Evolutionary conservation across 2,113 vertebrate species (phyloP), one percentile per base, ranked within the genome.

Genomic region (Gobio gobio): DNA sequence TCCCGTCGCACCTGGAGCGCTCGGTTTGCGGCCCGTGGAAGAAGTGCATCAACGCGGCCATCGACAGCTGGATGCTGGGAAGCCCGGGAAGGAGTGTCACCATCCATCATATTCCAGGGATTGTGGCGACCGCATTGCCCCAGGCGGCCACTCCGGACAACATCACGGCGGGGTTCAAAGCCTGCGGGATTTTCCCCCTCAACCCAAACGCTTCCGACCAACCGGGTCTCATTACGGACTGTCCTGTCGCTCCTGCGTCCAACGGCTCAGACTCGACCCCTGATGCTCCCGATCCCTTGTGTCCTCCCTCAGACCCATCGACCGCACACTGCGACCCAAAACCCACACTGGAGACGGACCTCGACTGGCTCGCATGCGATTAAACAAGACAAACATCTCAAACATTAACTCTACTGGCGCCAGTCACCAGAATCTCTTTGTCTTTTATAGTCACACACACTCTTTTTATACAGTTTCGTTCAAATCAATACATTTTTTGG

Each of bases 41-140:
- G 51, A 85, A 26, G n/a, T 26, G 75, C 16, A 68, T 89, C 4
- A 85, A 82, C 13, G 18, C 47, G 0, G 72, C 83, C 3, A 58
- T 63, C 16, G 74, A 87, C 51, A 33, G 51, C 73, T 89, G 83
- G 74, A 89, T 87, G 74, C 75, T 49, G 13, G 75, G 77, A 10
- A 83, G 82, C 43, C 79, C 88, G 16, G 29, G 78, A 13, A 79
- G 83, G 29, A 79, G 70, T 24, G 47, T 77, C 26, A 78, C 76
- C 1, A 78, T 78, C 8, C 76, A 78, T 59, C 76, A 78, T n/a
- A 24, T 87, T 7, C 75, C 86, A 2, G 82, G 54, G 5, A 81
- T 74, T 14, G 58, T 85, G 0, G 40, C 77, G 22, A 61, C 43
- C 1, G 77, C 40, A 12, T 61, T 77, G 26, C 83, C 76, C 3